Conservation (phyloP, 2,113 vertebrate species). For the Scartelaos histophorus region DNA sequence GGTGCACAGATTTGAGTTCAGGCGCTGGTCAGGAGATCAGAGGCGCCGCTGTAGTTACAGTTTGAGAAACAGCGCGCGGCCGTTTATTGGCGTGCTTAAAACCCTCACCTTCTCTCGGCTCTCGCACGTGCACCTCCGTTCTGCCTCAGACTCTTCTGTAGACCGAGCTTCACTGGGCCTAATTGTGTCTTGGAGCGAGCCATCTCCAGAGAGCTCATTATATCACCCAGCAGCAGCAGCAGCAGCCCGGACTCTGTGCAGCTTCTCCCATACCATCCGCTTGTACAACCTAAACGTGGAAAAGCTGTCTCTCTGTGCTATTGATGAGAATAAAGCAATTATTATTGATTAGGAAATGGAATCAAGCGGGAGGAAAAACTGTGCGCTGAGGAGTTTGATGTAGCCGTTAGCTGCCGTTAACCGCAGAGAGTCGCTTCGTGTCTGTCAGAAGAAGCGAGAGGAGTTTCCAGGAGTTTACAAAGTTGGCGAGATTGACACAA, state of each 20-base stretch:
- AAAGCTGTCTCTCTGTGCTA: slow-evolving; percentile 42
- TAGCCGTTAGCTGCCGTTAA: slow-evolving; percentile 26
- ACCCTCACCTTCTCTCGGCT: slow-evolving; percentile 15
- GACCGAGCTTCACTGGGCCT: slow-evolving; percentile 56
- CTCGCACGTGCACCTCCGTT: slow-evolving; percentile 12
- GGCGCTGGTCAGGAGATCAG: not conserved
- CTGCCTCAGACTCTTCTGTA: slow-evolving; percentile 46
- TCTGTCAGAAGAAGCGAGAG: not conserved
- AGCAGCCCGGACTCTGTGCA: slow-evolving; percentile 67
- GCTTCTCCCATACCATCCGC: slow-evolving; percentile 55
- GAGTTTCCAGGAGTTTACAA: slow-evolving; percentile 33
- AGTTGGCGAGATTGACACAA: slow-evolving; percentile 33
- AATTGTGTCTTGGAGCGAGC: slow-evolving; percentile 76
- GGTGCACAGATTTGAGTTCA: not conserved
- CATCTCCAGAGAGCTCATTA: slow-evolving; percentile 79
- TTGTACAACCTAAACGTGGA: slow-evolving; percentile 51
- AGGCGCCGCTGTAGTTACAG: not conserved
- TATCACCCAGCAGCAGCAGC: slow-evolving; percentile 74
- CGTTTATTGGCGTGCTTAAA: slow-evolving; percentile 25
- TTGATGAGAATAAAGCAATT: slow-evolving; percentile 61
- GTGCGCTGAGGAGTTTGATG: slow-evolving; percentile 37
- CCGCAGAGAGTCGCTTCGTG: slow-evolving; percentile 17
- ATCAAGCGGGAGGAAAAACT: slow-evolving; percentile 47
- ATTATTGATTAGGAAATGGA: slow-evolving; percentile 63
- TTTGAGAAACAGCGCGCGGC: not conserved